Conservation (phyloP, 2,113 vertebrate genomes). For the Stegostoma tigrinum region DNA sequence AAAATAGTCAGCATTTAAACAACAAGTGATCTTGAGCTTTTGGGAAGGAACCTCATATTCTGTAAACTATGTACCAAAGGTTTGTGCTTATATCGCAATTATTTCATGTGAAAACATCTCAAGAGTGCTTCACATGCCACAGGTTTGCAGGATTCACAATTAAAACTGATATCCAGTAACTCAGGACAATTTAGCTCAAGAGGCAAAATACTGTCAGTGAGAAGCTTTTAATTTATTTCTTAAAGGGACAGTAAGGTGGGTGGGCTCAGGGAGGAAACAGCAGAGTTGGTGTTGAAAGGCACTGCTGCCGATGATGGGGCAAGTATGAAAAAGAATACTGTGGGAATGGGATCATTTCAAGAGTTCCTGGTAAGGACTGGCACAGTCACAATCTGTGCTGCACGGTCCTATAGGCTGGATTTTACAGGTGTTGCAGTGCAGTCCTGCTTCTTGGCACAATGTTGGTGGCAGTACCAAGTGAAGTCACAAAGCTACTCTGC, state of each 20-base stretch:
- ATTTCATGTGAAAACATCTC: background rate
- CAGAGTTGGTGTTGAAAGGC: too few species aligned
- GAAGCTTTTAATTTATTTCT: background rate
- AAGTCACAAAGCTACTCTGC: too few species aligned
- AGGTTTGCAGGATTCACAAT: background rate
- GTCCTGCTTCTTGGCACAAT: too few species aligned
- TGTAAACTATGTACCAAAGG: background rate
- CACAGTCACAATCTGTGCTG: too few species aligned
- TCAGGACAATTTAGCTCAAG: background rate
- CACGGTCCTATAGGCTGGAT: too few species aligned
- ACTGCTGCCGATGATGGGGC: too few species aligned
- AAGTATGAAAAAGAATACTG: too few species aligned
- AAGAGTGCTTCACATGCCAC: background rate
- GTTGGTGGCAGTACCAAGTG: too few species aligned
- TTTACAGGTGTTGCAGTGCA: too few species aligned
- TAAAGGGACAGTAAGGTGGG: background rate
- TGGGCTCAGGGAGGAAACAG: background rate
- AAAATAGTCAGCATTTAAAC: background rate
- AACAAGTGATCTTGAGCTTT: background rate
- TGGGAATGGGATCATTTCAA: too few species aligned
- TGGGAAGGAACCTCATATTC: background rate
- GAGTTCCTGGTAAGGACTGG: too few species aligned
- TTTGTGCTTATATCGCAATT: background rate
- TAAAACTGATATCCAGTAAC: background rate
- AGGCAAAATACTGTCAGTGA: background rate